Evolutionary conservation across 2,113 vertebrate species (phyloP).

Genomic region (Spizaetus ornatus): DNA sequence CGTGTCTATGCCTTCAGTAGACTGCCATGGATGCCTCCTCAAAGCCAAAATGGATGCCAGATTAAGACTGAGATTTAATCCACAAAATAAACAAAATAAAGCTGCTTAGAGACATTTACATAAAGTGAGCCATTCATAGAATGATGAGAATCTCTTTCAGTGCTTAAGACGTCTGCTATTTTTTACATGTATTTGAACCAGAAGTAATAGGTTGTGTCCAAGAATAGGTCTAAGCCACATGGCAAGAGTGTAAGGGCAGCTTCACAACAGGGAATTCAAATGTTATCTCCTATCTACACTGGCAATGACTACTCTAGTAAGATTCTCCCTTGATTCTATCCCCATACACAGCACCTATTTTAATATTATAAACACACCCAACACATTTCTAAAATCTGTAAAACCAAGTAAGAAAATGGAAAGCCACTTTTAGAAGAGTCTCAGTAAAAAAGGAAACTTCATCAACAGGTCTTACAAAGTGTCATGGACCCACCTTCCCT

Average conservation of each 20-base stretch:
- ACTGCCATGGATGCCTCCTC: background rate
- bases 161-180: background rate
- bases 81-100: slow-evolving; percentile 36
- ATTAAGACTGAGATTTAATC: background rate
- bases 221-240: background rate
- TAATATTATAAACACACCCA: background rate
- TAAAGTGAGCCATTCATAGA: background rate
- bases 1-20: background rate
- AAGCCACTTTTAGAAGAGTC: background rate
- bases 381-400: background rate
- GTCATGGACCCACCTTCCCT: background rate
- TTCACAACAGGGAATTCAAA: background rate
- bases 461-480: background rate
- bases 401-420: background rate
- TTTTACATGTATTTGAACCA: background rate
- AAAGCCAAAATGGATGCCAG: background rate
- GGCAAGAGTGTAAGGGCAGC: background rate
- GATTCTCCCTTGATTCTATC: background rate
- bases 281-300: background rate
- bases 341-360: background rate
- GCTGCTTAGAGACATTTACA: background rate
- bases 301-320: background rate
- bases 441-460: background rate
- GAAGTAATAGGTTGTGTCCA: background rate
- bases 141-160: background rate